Evolutionary conservation across 2,797 vertebrate species (phyloP).

Genomic region (Hozukius guyotensis): DNA sequence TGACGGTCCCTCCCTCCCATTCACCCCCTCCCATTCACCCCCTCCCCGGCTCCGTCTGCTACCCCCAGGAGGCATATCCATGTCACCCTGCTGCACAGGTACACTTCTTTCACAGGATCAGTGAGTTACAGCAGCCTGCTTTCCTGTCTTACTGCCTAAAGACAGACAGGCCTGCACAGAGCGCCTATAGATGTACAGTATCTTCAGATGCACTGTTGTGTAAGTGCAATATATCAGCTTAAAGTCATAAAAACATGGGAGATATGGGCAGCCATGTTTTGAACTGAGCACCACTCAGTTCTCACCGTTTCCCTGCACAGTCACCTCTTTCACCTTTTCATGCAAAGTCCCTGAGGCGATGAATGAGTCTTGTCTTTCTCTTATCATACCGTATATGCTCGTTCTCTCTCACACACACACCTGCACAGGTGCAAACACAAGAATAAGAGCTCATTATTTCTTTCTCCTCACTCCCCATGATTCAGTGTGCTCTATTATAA

Average conservation of each 20-base stretch:
- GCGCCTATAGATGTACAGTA: neutral
- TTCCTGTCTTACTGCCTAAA: neutral
- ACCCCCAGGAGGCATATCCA: conserved; percentile 69
- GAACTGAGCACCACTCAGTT: conserved; percentile 9
- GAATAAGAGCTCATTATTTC: neutral
- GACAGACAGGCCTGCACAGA: neutral
- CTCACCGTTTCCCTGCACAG: conserved; percentile 6
- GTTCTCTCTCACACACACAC: neutral
- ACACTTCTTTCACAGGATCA: conserved; percentile 47
- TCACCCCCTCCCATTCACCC: neutral
- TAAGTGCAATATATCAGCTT: neutral
- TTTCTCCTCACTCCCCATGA: neutral
- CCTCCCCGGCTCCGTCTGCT: conserved; percentile 1
- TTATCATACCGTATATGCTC: neutral
- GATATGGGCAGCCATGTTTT: neutral
- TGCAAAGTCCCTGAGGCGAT: conserved; percentile 25
- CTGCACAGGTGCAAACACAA: neutral
- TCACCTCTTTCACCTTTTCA: conserved; percentile 23
- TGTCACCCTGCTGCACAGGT: conserved; percentile 70
- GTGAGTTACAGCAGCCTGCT: conserved; percentile 16
- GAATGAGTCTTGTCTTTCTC: conserved; percentile 9
- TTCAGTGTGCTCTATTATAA: conserved; percentile 16
- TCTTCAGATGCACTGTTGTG: neutral
- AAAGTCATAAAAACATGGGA: neutral
- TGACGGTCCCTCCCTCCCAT: conserved; percentile 3